A percentile compares a stretch with the other conserved stretches of the same genome.
Conservation (phyloP, 2,113 vertebrate species). For the Nyctereutes procyonoides region DNA sequence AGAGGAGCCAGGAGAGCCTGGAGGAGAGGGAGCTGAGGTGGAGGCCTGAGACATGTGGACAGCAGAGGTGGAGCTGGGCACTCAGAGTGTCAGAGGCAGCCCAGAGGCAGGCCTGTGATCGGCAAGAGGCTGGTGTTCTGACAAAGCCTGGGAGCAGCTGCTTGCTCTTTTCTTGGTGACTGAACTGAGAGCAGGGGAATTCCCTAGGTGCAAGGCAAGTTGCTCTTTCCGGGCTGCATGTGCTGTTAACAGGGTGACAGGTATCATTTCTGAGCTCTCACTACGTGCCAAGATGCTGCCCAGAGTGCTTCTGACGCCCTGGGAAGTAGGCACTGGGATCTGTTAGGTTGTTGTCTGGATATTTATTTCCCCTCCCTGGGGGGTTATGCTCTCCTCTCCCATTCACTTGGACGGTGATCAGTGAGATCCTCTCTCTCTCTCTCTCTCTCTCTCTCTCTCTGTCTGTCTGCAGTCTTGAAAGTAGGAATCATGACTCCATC, state of each 20-base stretch:
- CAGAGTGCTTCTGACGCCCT: not conserved
- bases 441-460: not conserved
- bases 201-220: not conserved
- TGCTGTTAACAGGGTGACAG: not conserved
- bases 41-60: not conserved
- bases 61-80: not conserved
- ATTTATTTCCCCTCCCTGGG: not conserved
- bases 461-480: too few relatives aligned
- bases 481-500: too few relatives aligned
- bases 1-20: not conserved
- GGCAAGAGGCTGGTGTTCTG: not conserved
- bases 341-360: not conserved
- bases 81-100: not conserved
- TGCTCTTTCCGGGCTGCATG: not conserved
- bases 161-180: not conserved
- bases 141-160: accelerated
- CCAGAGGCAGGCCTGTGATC: accelerated
- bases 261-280: not conserved
- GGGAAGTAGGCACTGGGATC: not conserved
- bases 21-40: not conserved
- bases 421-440: too few relatives aligned
- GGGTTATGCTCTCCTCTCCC: not conserved
- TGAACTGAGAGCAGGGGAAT: not conserved
- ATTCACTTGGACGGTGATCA: not conserved
- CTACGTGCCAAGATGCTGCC: not conserved